A percentile compares a stretch with the other conserved stretches of the same genome.
These are phyloP conservation scores for Fratercula arctica DNA, from an alignment of 2,797 vertebrate genomes.

Conservation along the genomic window DNA sequence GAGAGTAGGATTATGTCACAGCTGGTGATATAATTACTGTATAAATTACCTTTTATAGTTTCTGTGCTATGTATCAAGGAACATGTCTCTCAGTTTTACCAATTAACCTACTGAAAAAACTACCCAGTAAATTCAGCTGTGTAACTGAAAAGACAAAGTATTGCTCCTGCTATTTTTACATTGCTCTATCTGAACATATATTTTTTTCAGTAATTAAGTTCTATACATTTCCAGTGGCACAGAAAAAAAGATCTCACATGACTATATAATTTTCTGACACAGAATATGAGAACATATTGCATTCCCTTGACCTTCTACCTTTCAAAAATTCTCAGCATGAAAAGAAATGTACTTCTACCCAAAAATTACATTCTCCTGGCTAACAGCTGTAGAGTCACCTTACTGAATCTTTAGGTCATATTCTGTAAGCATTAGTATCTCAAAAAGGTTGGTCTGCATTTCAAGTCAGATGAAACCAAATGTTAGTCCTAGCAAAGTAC, in stretches of 20 bases:
- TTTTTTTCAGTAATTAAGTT: conserved; percentile 7
- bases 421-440: background rate
- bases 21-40: conserved; percentile 51
- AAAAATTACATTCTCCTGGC: background rate
- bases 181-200: background rate
- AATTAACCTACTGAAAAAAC: conserved; percentile 40
- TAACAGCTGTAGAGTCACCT: background rate
- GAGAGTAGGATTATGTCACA: conserved; percentile 41
- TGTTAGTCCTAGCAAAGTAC: background rate
- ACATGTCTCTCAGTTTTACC: conserved; percentile 23
- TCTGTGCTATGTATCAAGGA: conserved; percentile 22
- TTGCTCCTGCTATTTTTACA: background rate
- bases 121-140: background rate
- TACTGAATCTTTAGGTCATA: background rate
- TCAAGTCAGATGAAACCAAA: background rate
- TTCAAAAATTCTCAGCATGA: background rate
- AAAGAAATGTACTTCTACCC: background rate
- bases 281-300: background rate
- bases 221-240: background rate
- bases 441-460: background rate
- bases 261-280: background rate
- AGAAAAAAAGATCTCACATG: background rate
- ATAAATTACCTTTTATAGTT: conserved; percentile 58
- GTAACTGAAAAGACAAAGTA: background rate
- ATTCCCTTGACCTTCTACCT: background rate